A percentile compares a stretch with the other conserved stretches of the same genome.
Conservation (phyloP, 2,797 vertebrate genomes). For the Geotrypetes seraphini region DNA sequence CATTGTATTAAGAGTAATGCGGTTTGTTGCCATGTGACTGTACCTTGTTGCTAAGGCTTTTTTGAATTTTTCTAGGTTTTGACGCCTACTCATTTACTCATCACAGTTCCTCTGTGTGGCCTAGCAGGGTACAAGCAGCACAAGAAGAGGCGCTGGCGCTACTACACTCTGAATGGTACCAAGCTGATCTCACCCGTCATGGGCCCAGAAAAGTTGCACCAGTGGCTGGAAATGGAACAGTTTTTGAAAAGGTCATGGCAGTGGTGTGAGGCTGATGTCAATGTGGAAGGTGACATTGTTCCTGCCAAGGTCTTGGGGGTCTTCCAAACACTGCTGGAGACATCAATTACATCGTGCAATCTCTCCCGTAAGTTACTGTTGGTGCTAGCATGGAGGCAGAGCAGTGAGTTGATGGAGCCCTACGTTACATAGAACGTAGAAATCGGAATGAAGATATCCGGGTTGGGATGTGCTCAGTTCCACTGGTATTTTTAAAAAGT, state of each 20-base stretch:
- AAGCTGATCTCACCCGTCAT: slow-evolving; percentile 56
- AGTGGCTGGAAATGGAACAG: slow-evolving; percentile 68
- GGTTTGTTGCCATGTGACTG: no score
- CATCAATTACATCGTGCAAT: slow-evolving; percentile 49
- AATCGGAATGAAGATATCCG: no score
- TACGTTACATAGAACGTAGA: no score
- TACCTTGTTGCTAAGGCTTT: no score
- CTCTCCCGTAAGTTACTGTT: slow-evolving; percentile 63
- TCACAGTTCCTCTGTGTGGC: slow-evolving; percentile 56
- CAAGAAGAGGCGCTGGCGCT: slow-evolving; percentile 48
- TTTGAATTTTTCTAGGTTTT: slow-evolving; percentile 43
- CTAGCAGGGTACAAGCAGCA: slow-evolving; percentile 59
- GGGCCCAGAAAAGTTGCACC: slow-evolving; percentile 64
- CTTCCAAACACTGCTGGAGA: slow-evolving; percentile 62
- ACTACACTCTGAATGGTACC: slow-evolving; percentile 57
- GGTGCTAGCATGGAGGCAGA: no score
- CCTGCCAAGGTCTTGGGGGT: slow-evolving; percentile 61
- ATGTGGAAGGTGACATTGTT: slow-evolving; percentile 67
- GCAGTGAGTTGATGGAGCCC: no score
- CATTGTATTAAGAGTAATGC: no score
- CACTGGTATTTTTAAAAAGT: no score
- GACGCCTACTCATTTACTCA: slow-evolving; percentile 53
- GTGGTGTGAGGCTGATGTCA: slow-evolving; percentile 59
- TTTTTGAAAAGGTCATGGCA: slow-evolving; percentile 61
- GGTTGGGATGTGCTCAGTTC: no score